A percentile compares a stretch with the other conserved stretches of the same genome.
phyloP scores from a whole-genome alignment of 2,797 vertebrate genomes.

The Scyliorhinus canicula region DNA sequence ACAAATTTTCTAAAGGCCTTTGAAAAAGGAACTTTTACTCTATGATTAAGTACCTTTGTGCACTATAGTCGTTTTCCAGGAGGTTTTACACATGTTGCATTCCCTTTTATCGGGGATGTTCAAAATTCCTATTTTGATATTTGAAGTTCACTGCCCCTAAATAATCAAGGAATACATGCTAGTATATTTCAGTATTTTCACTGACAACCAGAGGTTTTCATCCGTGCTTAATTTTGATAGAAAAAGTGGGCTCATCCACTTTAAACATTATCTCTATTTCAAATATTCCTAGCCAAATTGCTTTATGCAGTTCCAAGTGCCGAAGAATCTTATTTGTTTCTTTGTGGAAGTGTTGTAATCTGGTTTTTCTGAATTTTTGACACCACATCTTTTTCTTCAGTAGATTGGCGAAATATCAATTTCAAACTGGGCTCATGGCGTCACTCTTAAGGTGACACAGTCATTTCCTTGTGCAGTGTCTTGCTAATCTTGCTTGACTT shows the following conservation, averaged over 20 bases:
- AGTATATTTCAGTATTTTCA: background rate
- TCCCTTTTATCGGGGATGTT: background rate
- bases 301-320: background rate
- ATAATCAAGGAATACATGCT: background rate
- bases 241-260: no score
- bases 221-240: no score
- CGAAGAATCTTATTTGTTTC: background rate
- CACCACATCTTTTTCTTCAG: background rate
- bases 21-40: background rate
- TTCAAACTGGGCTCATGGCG: background rate
- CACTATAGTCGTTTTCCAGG: background rate
- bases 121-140: background rate
- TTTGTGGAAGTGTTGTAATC: background rate
- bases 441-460: background rate
- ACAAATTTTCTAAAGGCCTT: background rate
- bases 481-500: background rate
- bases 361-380: slow-evolving; percentile 5
- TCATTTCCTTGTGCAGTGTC: background rate
- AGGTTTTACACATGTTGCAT: background rate
- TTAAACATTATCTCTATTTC: background rate
- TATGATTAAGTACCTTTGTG: background rate
- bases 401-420: background rate
- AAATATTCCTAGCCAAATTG: background rate
- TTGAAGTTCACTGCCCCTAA: background rate
- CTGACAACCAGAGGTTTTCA: background rate